Evolutionary conservation across 2,888 invertebrate species (phyloP).

Genomic region (Orthosia gothica): DNA sequence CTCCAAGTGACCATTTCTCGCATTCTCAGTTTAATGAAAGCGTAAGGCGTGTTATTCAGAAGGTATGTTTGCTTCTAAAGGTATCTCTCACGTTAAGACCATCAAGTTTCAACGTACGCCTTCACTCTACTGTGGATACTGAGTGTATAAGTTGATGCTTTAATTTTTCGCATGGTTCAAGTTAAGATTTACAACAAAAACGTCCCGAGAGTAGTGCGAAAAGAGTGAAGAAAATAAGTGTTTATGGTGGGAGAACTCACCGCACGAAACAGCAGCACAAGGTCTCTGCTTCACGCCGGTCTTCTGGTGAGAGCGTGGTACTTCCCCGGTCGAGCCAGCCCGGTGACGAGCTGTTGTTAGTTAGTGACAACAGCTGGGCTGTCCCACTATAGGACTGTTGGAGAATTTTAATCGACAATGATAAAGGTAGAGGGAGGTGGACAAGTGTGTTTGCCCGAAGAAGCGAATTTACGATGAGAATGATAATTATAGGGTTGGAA

Average conservation of each 20-base stretch:
- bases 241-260: constrained; percentile 11
- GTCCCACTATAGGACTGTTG: neutral
- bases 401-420: neutral
- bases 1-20: neutral
- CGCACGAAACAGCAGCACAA: constrained; percentile 12
- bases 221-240: neutral
- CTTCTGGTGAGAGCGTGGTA: constrained; percentile 41
- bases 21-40: constrained; percentile 8
- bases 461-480: neutral
- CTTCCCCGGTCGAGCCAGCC: constrained; percentile 43
- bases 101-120: neutral
- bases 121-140: neutral
- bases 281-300: neutral
- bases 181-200: neutral
- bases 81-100: neutral
- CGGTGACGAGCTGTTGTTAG: constrained; percentile 13
- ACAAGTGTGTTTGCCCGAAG: neutral
- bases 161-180: neutral
- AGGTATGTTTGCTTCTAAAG: neutral
- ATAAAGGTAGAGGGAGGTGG: neutral
- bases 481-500: neutral
- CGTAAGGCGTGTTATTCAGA: neutral
- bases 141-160: neutral
- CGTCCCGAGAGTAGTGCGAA: neutral
- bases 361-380: constrained; percentile 15